phyloP scores from a whole-genome alignment of 2,797 vertebrate genomes.

The Anguilla marmorata region DNA sequence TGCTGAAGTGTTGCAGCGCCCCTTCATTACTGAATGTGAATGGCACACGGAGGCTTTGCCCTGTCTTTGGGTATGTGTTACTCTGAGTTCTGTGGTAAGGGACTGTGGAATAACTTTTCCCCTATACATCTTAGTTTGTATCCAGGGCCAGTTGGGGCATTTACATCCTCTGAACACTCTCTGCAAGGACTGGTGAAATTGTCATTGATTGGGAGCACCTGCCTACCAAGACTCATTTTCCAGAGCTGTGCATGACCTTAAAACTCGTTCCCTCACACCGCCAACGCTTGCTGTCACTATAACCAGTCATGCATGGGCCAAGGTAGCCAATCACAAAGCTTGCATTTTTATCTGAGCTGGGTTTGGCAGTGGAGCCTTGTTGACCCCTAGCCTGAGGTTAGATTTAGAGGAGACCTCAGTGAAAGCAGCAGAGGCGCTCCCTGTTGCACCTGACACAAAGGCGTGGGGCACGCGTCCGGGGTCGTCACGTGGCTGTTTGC shows the following conservation, averaged over 20 bases:
- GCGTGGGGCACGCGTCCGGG: neutral
- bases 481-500: constrained; percentile 2
- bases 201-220: neutral
- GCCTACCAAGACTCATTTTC: neutral
- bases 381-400: neutral
- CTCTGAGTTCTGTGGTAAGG: neutral
- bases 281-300: neutral
- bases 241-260: neutral
- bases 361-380: neutral
- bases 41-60: neutral
- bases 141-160: neutral
- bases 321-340: neutral
- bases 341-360: neutral
- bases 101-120: neutral
- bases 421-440: neutral
- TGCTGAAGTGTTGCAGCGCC: neutral
- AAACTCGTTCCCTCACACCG: neutral
- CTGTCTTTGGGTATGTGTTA: neutral
- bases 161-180: neutral
- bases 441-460: neutral
- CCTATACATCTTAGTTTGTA: neutral
- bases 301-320: neutral
- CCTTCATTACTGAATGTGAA: neutral
- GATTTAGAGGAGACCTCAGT: neutral
- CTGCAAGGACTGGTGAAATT: neutral